Percentiles rank a stretch among this genome's conserved stretches.
These are phyloP conservation scores for Tinea trinotella DNA, from an alignment of 2,888 invertebrate species.

Conservation along the genomic window DNA sequence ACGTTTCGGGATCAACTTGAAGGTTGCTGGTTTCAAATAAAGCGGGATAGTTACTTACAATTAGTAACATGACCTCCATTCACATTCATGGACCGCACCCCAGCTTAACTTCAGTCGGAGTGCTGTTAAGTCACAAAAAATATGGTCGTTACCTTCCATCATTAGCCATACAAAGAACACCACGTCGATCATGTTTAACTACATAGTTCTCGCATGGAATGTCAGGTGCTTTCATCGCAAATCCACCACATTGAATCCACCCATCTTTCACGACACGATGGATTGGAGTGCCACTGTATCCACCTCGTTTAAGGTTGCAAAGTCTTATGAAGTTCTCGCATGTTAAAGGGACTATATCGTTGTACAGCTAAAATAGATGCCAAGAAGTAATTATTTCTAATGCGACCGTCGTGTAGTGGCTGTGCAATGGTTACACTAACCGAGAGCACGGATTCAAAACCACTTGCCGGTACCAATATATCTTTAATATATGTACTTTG, in stretches of 20 bases:
- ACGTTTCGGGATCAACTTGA: no score
- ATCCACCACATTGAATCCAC: constrained; percentile 81
- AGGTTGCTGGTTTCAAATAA: no score
- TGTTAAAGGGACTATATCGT: constrained; percentile 71
- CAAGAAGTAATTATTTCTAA: neutral
- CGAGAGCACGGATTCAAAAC: no score
- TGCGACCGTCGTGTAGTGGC: no score
- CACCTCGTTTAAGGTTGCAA: constrained; percentile 55
- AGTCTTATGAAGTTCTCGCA: constrained; percentile 72
- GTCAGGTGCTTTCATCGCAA: no score
- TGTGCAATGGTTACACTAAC: no score
- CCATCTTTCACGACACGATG: constrained; percentile 78
- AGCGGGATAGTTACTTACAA: neutral
- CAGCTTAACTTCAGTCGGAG: no score
- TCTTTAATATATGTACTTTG: no score
- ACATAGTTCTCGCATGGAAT: constrained; percentile 78
- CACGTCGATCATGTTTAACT: constrained; percentile 75
- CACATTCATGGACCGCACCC: no score
- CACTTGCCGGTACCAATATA: no score
- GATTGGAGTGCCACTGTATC: constrained; percentile 70
- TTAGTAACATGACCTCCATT: neutral
- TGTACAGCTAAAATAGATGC: constrained; percentile 68
- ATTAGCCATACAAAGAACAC: constrained; percentile 82
- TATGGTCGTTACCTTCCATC: constrained; percentile 73
- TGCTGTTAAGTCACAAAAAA: no score